phyloP scores from a whole-genome alignment of 2,797 vertebrate species.

The Mustela erminea region DNA sequence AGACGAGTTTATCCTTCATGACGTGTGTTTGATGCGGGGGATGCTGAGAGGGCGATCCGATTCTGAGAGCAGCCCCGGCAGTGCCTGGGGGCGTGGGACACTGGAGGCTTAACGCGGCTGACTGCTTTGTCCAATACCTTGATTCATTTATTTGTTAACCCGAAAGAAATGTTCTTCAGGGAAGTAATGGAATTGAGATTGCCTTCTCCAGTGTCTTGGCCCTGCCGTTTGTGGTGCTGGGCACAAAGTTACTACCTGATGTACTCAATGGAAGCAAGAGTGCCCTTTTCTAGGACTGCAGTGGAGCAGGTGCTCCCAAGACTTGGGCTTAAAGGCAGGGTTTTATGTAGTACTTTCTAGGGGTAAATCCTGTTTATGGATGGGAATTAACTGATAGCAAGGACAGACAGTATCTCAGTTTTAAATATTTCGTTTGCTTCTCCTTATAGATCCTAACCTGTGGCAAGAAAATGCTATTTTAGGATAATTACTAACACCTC shows the following conservation, averaged over 20 bases:
- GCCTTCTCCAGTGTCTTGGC: neutral
- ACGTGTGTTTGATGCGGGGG: neutral
- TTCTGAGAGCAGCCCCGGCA: neutral
- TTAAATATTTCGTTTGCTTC: neutral
- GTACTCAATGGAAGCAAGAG: neutral
- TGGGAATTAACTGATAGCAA: neutral
- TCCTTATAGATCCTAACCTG: neutral
- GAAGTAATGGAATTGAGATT: neutral
- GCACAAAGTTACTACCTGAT: neutral
- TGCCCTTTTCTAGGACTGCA: neutral
- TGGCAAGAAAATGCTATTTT: slow-evolving; percentile 57
- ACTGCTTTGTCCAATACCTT: neutral
- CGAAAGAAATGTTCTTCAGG: neutral
- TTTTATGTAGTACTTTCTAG: neutral
- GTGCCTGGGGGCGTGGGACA: neutral
- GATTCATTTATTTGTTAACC: neutral
- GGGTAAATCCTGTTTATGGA: neutral
- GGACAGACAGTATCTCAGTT: neutral
- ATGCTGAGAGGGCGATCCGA: neutral
- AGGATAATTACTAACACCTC: slow-evolving; percentile 13
- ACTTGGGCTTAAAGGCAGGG: neutral
- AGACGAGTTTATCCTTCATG: neutral
- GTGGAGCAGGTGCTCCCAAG: neutral
- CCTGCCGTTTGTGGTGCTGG: neutral
- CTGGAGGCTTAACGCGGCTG: fast-evolving